A percentile compares a stretch with the other conserved stretches of the same genome.
Evolutionary conservation across 2,888 invertebrate genomes (phyloP).

Genomic region (Meganola albula): DNA sequence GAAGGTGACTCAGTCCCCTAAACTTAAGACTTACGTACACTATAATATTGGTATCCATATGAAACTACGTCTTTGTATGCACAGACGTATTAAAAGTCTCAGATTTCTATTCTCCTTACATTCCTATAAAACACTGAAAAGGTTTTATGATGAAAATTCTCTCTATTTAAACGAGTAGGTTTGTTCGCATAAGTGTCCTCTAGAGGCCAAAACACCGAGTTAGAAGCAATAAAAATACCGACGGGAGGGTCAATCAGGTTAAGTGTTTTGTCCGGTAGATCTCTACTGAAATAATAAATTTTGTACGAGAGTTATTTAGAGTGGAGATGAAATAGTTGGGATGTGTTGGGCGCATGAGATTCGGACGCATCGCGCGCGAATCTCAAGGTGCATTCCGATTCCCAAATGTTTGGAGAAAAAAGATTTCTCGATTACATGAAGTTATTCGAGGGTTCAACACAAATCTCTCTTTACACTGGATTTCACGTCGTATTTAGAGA

Average conservation of each 20-base stretch:
- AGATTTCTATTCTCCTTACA: slow-evolving; percentile 21
- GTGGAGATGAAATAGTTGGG: slow-evolving; percentile 53
- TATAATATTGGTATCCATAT: not conserved
- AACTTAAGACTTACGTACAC: no score
- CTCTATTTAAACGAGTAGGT: slow-evolving; percentile 31
- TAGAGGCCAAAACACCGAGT: slow-evolving; percentile 38
- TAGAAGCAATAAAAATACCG: slow-evolving; percentile 64
- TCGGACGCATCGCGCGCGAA: slow-evolving; percentile 7
- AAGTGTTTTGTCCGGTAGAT: slow-evolving; percentile 57
- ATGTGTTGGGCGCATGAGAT: slow-evolving; percentile 24
- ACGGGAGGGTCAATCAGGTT: slow-evolving; percentile 62
- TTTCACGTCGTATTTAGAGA: no score
- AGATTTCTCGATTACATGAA: slow-evolving; percentile 18
- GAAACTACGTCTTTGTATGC: slow-evolving; percentile 22
- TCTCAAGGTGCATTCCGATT: slow-evolving; percentile 25
- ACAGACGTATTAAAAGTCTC: slow-evolving; percentile 26
- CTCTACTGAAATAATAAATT: slow-evolving; percentile 49
- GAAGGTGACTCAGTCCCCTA: no score
- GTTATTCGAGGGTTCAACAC: slow-evolving; percentile 11
- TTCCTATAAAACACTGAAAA: slow-evolving; percentile 28
- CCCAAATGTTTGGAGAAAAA: slow-evolving; percentile 21
- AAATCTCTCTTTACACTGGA: no score
- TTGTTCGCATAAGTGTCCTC: slow-evolving; percentile 39
- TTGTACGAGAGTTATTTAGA: slow-evolving; percentile 51
- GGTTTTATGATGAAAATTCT: slow-evolving; percentile 35